Evolutionary conservation across 2,888 invertebrate genomes (phyloP).

Genomic region (Hirudinaria manillensis): DNA sequence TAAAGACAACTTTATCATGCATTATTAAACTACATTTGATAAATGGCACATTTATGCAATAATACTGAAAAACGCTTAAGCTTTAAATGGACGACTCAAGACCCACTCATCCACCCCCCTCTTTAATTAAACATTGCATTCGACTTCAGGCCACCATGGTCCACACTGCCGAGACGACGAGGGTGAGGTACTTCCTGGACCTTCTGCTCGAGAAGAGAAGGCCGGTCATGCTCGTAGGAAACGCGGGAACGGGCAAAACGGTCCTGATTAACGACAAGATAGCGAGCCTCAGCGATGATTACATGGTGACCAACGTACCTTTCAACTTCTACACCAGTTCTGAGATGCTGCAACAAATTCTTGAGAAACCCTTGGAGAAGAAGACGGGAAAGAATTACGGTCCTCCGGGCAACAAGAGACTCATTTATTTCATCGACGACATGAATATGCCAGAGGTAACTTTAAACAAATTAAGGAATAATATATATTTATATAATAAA

Average conservation of each 20-base stretch:
- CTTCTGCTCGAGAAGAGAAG: conserved; percentile 77
- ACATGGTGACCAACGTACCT: conserved; percentile 81
- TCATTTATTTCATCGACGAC: conserved; percentile 91
- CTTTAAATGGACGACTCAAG: too few relatives aligned
- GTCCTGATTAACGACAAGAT: conserved; percentile 82
- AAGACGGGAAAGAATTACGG: conserved; percentile 92
- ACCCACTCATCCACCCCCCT: too few relatives aligned
- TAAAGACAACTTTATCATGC: too few relatives aligned
- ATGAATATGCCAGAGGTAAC: conserved; percentile 93
- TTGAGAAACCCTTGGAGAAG: conserved; percentile 90
- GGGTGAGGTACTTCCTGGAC: conserved; percentile 81
- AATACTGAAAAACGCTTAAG: too few relatives aligned
- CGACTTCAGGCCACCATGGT: conserved; percentile 72
- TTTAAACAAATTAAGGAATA: background rate
- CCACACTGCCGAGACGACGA: conserved; percentile 84
- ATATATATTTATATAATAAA: conserved; percentile 30
- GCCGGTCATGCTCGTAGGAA: conserved; percentile 89
- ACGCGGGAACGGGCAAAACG: conserved; percentile 85
- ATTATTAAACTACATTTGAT: too few relatives aligned
- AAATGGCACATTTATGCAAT: too few relatives aligned
- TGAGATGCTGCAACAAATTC: conserved; percentile 60
- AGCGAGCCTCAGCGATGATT: conserved; percentile 69
- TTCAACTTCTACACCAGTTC: conserved; percentile 94
- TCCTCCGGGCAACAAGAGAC: conserved; percentile 84
- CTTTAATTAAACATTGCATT: too few relatives aligned